Percentiles rank a stretch among this genome's conserved stretches.
These are phyloP conservation scores for Drosophila anceps DNA, from an alignment of 2,888 invertebrate genomes.

Conservation along the genomic window DNA sequence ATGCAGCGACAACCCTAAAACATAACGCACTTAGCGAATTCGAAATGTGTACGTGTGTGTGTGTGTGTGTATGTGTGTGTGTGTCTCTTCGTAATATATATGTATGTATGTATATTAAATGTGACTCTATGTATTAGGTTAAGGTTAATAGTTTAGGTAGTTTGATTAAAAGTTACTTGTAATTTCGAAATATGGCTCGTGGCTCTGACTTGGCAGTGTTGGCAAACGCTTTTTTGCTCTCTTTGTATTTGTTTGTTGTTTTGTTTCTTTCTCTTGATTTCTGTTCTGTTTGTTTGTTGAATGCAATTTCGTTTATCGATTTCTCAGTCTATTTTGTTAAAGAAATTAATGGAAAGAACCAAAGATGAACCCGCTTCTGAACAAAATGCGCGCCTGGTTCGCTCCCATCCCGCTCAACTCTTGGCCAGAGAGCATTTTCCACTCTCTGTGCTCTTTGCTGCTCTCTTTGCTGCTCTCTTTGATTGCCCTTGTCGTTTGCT, in stretches of 20 bases:
- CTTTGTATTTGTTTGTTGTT: slow-evolving; percentile 24
- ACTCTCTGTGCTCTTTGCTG: slow-evolving; percentile 23
- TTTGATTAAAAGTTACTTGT: slow-evolving; percentile 80
- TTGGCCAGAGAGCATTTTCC: slow-evolving; percentile 15
- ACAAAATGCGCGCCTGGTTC: slow-evolving; percentile 38
- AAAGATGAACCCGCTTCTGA: too few species aligned
- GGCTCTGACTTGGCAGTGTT: slow-evolving; percentile 80
- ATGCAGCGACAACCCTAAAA: slow-evolving; percentile 65
- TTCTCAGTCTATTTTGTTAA: slow-evolving; percentile 83
- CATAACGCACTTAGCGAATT: slow-evolving; percentile 66
- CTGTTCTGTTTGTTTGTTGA: slow-evolving; percentile 43
- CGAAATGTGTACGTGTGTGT: slow-evolving; percentile 46
- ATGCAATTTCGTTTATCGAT: slow-evolving; percentile 54
- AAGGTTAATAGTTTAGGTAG: slow-evolving; percentile 80
- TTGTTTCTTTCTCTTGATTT: slow-evolving; percentile 26
- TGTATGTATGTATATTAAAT: slow-evolving; percentile 15
- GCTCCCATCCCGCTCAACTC: slow-evolving; percentile 17
- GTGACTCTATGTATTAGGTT: slow-evolving; percentile 64
- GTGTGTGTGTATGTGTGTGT: slow-evolving; percentile 49
- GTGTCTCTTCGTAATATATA: slow-evolving; percentile 16
- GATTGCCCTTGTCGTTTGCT: slow-evolving; percentile 16
- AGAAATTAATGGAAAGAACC: slow-evolving; percentile 58
- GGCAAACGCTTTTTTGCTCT: slow-evolving; percentile 50
- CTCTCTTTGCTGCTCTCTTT: slow-evolving; percentile 14
- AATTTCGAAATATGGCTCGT: slow-evolving; percentile 81